Evolutionary conservation across 2,113 vertebrate species (phyloP), one percentile per base, ranked within the genome.

Genomic region (Notarius quadriscutis): DNA sequence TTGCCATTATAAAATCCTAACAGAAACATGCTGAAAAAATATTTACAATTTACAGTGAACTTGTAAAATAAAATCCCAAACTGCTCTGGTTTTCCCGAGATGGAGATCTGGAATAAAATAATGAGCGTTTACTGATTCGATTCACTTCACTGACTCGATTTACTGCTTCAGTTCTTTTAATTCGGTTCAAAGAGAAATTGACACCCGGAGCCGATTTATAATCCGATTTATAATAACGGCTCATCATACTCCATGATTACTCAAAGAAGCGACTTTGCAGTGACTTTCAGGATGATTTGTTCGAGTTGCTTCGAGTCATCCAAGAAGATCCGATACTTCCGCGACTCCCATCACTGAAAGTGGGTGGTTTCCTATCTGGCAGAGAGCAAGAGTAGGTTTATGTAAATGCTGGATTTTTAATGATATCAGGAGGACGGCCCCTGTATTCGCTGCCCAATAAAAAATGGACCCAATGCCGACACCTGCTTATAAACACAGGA

Each of bases 401-500:
- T 95, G 95, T 94, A 96, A 97, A 96, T 96, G 91, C 85, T 87
- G 91, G 94, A 92, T 94, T 96, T 41, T 95, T 87, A 91, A 94
- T 95, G 95, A 93, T 93, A 89, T 94, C 94, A 93, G 94, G 93
- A 96, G 96, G 96, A 95, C 91, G 93, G 96, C 94, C 97, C 96
- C 17, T 74, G 83, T 94, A 95, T 95, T 94, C 95, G 95, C 94
- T 95, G 94, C 95, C 97, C 97, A 99, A 99, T 99, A 94, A 98
- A 96, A 97, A 94, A 88, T 91, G 95, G 90, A 94, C 50, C 57
- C 94, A 93, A 92, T 94, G 94, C 94, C 95, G 97, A 97, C 97
- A 99, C 97, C 97, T 99, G 97, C 97, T 96, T 98, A 98, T 97
- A 99, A 96, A 97, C 96, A 94, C 96, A 92, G 95, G 93, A 93